These are phyloP conservation scores for Sminthurinus aureus DNA, from an alignment of 2,888 invertebrate species.

Conservation along the genomic window DNA sequence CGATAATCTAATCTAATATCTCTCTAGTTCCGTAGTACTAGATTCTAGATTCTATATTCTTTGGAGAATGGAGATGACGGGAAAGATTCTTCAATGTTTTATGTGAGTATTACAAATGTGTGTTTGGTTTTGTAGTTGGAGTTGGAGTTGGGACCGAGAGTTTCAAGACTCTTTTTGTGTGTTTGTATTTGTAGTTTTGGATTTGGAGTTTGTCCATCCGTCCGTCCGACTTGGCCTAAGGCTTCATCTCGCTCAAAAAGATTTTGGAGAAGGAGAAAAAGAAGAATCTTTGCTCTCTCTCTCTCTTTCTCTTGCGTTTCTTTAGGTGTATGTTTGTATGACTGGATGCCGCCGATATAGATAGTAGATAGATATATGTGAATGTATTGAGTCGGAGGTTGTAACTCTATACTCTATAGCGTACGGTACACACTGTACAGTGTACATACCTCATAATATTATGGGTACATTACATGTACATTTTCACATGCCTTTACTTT, in stretches of 20 bases:
- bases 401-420: too few species aligned
- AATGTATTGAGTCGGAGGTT: too few species aligned
- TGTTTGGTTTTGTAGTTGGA: neutral
- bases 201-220: neutral
- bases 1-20: neutral
- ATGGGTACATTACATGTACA: too few species aligned
- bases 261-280: neutral
- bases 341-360: neutral
- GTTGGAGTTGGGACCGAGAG: neutral
- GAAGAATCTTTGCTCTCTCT: neutral
- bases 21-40: neutral
- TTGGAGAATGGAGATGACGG: neutral
- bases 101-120: neutral
- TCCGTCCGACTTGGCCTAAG: neutral
- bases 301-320: neutral
- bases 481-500: too few species aligned
- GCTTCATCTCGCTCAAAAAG: neutral
- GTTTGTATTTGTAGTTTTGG: neutral
- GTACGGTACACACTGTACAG: too few species aligned
- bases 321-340: neutral
- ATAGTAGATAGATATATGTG: too few species aligned
- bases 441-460: too few species aligned
- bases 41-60: neutral
- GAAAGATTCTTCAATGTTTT: neutral
- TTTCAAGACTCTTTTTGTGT: neutral